Evolutionary conservation across 2,888 invertebrate genomes (phyloP), one percentile per base, ranked within the genome.

Genomic region (Nezara viridula): DNA sequence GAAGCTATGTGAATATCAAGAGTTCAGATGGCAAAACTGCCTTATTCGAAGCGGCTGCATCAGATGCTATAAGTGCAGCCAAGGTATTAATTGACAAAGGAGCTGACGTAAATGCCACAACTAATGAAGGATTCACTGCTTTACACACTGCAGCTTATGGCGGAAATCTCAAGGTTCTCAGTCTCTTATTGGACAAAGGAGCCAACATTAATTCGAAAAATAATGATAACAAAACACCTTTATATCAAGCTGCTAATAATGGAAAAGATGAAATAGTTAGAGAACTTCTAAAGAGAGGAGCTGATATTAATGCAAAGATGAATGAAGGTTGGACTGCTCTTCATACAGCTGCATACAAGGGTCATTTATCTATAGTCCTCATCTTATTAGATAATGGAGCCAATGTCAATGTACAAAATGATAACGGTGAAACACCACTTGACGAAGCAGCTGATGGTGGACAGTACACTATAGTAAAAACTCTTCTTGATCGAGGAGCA

Each of bases 171-270:
- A 86, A 44, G n/a, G 9, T 86, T 27, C 37, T 89, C 21, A 12
- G 50, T 24, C 47, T 73, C 10, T 27, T 89, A 24, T 21, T 89
- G 37, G 60, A 60, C 86, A 89, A 37, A 47, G 89, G 89, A 50
- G 89, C 89, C 5, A n/a, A 60, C 24, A 52, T 89, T 12, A 16
- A 47, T 27, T 44, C 73, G 37, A 86, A 44, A 60, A 87, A 40
- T 81, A 47, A 50, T 16, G 27, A 77, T 81, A 44, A 24, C 40
- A 55, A 49, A n/a, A 88, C 32, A 14, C 32, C 37, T 21, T 44
- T 81, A 10, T 81, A 44, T 81, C 44, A 81, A 47, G 81, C 81
- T 44, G 81, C 81, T n/a, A 81, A 24, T 44, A 44, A 81, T 81
- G 81, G 81, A 44, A 40, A 81, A 44, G 81, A 81, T 81, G 44